phyloP scores from a whole-genome alignment of 2,888 invertebrate species.

The Drosophila anomelani region DNA sequence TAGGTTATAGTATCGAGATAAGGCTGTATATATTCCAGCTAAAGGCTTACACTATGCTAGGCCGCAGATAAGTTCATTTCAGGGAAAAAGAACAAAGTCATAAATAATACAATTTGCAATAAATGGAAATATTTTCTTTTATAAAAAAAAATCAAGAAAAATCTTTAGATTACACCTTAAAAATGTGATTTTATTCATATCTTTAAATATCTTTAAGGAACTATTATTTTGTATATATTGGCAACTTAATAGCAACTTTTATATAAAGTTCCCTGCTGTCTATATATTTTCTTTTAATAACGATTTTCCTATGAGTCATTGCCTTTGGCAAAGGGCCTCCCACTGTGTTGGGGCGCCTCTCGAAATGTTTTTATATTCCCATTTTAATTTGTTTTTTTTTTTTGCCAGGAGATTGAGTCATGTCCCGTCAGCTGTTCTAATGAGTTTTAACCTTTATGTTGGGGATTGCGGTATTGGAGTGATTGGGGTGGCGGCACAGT shows the following conservation, averaged over 20 bases:
- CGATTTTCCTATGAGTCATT: slow-evolving; percentile 24
- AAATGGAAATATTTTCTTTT: neutral
- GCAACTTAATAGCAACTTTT: too few relatives aligned
- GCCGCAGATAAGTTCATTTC: neutral
- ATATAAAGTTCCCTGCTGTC: neutral
- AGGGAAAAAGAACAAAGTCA: neutral
- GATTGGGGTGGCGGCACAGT: slow-evolving; percentile 19
- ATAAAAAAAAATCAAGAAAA: neutral
- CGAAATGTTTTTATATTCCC: slow-evolving; percentile 7
- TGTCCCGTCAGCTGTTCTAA: slow-evolving; percentile 35
- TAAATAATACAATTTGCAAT: neutral
- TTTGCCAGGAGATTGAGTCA: slow-evolving; percentile 41
- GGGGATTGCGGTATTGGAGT: slow-evolving; percentile 1
- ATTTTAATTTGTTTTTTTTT: neutral
- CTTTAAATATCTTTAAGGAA: too few relatives aligned
- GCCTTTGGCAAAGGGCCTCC: slow-evolving; percentile 18
- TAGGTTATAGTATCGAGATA: neutral
- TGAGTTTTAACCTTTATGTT: slow-evolving; percentile 10
- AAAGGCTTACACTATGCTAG: slow-evolving; percentile 2
- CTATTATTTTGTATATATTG: too few relatives aligned
- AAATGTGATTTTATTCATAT: too few relatives aligned
- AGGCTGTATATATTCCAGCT: neutral
- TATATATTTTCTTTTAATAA: neutral
- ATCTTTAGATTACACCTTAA: neutral
- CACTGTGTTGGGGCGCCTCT: slow-evolving; percentile 23